Conservation (phyloP, 2,113 vertebrate genomes). For the Mellivora capensis region DNA sequence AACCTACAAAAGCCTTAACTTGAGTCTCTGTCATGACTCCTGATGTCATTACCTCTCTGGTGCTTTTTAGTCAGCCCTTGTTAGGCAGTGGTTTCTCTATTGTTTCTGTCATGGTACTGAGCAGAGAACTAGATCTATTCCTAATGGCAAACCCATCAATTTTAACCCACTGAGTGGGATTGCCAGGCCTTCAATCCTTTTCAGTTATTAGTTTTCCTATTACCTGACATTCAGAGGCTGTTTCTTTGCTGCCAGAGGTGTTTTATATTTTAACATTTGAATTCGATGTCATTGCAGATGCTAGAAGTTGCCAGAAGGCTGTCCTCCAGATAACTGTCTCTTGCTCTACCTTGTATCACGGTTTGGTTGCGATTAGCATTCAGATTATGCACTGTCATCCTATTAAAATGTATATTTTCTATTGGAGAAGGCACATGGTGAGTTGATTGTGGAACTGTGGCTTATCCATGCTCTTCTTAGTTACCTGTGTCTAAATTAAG, state of each 20-base stretch:
- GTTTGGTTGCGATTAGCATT: conserved; percentile 41
- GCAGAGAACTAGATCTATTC: conserved; percentile 26
- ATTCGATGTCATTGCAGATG: conserved; percentile 67
- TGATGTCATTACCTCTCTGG: not conserved
- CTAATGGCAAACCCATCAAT: not conserved
- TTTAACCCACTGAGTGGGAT: not conserved
- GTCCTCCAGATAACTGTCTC: conserved; percentile 65
- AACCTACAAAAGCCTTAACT: not conserved
- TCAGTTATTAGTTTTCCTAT: conserved; percentile 32
- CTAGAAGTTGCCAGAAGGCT: conserved; percentile 68
- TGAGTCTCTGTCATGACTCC: not conserved
- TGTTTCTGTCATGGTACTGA: not conserved
- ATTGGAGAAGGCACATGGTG: conserved; percentile 6
- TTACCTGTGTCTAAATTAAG: conserved; percentile 63
- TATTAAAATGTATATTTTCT: conserved; percentile 44
- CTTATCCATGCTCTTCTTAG: conserved; percentile 43
- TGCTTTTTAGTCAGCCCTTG: not conserved
- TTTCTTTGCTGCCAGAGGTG: conserved; percentile 32
- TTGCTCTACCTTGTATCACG: conserved; percentile 46
- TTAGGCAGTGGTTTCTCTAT: conserved; percentile 13
- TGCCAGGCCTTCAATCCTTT: not conserved
- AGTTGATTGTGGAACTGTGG: conserved; percentile 36
- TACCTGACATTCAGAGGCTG: conserved; percentile 32
- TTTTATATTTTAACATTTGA: conserved; percentile 45
- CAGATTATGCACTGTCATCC: conserved; percentile 40